Evolutionary conservation across 2,888 invertebrate genomes (phyloP).

Genomic region (Suillia variegata): DNA sequence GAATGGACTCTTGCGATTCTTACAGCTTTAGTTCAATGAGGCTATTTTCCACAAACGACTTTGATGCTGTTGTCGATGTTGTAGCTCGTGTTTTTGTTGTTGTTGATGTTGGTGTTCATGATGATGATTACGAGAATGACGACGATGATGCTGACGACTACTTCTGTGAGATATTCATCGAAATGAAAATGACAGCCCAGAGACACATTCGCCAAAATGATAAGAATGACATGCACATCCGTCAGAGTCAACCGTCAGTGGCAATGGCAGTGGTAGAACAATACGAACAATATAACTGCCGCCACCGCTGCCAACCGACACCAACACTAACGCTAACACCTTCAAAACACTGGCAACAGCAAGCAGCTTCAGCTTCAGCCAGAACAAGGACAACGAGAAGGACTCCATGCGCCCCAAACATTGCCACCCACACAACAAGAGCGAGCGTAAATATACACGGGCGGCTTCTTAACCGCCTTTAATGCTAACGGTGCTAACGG

Average conservation of each 20-base stretch:
- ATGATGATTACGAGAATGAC: conserved; percentile 11
- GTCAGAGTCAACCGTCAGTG: neutral
- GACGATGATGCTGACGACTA: conserved; percentile 3
- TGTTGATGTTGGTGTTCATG: conserved; percentile 9
- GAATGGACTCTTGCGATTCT: too few species aligned
- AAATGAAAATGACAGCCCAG: conserved; percentile 61
- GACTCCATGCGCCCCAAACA: too few species aligned
- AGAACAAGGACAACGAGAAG: too few species aligned
- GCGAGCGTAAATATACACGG: neutral
- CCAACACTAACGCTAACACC: too few species aligned
- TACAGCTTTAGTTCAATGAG: conserved; percentile 43
- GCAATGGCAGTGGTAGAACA: conserved; percentile 17
- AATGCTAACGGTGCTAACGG: conserved; percentile 13
- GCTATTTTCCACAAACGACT: conserved; percentile 53
- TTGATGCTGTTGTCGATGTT: conserved; percentile 21
- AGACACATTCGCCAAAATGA: conserved; percentile 55
- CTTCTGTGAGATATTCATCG: conserved; percentile 49
- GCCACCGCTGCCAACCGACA: neutral
- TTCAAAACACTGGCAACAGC: neutral
- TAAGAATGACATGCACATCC: conserved; percentile 23
- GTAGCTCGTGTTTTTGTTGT: conserved; percentile 16
- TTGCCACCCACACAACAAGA: neutral
- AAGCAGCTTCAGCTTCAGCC: too few species aligned
- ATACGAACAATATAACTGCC: conserved; percentile 10
- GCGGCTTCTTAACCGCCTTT: conserved; percentile 9